Conservation (phyloP, 2,113 vertebrate species). For the Mellivora capensis region DNA sequence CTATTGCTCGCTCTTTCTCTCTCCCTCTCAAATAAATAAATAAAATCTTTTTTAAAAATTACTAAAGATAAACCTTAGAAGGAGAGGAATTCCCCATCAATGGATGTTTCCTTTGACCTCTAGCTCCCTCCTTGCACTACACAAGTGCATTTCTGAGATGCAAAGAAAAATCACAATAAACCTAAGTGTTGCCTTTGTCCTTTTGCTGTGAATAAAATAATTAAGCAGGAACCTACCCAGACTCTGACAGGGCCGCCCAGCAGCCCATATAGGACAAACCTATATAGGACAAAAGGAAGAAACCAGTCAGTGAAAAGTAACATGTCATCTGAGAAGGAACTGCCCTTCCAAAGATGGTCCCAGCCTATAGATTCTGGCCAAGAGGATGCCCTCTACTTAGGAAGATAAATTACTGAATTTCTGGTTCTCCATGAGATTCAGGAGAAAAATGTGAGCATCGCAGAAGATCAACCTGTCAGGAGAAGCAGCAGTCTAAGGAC, state of each 20-base stretch:
- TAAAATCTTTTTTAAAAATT: not conserved
- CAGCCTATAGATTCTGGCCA: not conserved
- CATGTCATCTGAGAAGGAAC: not conserved
- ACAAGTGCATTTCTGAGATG: not conserved
- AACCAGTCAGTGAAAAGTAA: not conserved
- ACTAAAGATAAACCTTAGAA: not conserved
- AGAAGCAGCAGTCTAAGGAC: not conserved
- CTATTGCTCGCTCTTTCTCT: too few species aligned
- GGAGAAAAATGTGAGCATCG: not conserved
- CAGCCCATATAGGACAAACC: not conserved
- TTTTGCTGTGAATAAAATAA: not conserved
- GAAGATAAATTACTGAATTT: not conserved
- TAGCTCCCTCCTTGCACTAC: not conserved
- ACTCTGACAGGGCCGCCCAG: not conserved
- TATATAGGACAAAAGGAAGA: not conserved
- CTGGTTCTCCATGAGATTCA: not conserved
- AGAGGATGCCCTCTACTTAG: not conserved
- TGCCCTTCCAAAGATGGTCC: not conserved
- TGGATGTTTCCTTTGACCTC: not conserved
- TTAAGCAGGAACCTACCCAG: not conserved
- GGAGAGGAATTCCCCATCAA: not conserved
- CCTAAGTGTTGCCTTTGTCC: not conserved
- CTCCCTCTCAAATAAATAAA: too few species aligned
- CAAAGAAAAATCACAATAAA: not conserved
- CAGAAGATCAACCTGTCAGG: rapidly evolving